phyloP scores from a whole-genome alignment of 2,888 invertebrate genomes.

The Ecdyonurus torrentis region DNA sequence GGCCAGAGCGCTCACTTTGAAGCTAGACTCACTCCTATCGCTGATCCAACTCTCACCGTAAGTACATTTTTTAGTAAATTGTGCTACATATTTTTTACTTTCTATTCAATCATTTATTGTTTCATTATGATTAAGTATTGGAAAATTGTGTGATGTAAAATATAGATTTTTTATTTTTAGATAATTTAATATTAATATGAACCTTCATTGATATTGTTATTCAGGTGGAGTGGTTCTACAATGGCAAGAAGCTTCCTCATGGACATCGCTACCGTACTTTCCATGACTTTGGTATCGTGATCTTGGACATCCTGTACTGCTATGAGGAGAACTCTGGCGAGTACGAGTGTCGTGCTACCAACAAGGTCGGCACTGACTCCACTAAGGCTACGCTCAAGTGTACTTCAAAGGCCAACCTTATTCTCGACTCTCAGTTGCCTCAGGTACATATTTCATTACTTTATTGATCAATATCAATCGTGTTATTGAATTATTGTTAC shows the following conservation, averaged over 20 bases:
- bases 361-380: constrained; percentile 75
- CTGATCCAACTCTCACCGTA: constrained; percentile 80
- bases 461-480: constrained; percentile 5
- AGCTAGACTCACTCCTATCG: constrained; percentile 81
- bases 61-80: too few relatives aligned
- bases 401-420: constrained; percentile 73
- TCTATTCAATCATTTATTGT: neutral
- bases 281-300: constrained; percentile 95
- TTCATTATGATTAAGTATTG: neutral
- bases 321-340: constrained; percentile 92
- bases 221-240: constrained; percentile 79
- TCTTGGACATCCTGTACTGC: constrained; percentile 86
- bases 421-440: constrained; percentile 83
- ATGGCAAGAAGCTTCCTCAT: constrained; percentile 78
- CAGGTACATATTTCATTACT: constrained; percentile 37
- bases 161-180: neutral
- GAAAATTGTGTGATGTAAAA: neutral
- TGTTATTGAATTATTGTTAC: neutral
- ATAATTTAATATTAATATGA: neutral
- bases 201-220: constrained; percentile 4
- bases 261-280: constrained; percentile 95
- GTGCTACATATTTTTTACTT: too few relatives aligned
- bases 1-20: constrained; percentile 91
- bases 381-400: constrained; percentile 76
- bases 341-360: constrained; percentile 84